phyloP scores from a whole-genome alignment of 2,113 vertebrate genomes.

The Plecotus auritus region DNA sequence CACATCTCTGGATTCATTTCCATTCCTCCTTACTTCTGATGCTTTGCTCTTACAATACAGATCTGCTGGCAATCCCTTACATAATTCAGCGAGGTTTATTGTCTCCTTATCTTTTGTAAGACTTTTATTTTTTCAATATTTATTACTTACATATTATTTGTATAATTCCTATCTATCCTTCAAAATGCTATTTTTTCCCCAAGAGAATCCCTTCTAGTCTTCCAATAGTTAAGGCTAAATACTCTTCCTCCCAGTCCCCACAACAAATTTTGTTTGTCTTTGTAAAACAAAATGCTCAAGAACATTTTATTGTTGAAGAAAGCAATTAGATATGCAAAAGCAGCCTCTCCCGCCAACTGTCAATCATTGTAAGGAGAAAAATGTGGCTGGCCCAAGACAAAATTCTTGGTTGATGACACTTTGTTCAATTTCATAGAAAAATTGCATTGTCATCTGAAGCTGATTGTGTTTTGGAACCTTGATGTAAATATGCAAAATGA shows the following conservation, averaged over 20 bases:
- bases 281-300: background rate
- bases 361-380: slow-evolving; percentile 4
- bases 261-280: background rate
- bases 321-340: background rate
- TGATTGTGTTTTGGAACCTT: background rate
- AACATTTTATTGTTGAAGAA: background rate
- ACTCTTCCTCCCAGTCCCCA: background rate
- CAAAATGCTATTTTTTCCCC: background rate
- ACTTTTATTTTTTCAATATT: background rate
- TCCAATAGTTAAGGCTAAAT: background rate
- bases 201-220: background rate
- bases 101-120: background rate
- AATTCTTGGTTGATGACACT: background rate
- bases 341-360: background rate
- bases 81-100: background rate
- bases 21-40: background rate
- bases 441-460: background rate
- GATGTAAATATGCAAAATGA: background rate
- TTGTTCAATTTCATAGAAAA: background rate
- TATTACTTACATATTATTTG: background rate
- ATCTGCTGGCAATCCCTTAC: background rate
- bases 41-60: background rate
- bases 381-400: background rate
- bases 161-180: background rate
- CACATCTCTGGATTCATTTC: background rate